Base-by-base conservation (phyloP, 1,140 invertebrate genomes). In the Drosophila lacteicornis region DNA sequence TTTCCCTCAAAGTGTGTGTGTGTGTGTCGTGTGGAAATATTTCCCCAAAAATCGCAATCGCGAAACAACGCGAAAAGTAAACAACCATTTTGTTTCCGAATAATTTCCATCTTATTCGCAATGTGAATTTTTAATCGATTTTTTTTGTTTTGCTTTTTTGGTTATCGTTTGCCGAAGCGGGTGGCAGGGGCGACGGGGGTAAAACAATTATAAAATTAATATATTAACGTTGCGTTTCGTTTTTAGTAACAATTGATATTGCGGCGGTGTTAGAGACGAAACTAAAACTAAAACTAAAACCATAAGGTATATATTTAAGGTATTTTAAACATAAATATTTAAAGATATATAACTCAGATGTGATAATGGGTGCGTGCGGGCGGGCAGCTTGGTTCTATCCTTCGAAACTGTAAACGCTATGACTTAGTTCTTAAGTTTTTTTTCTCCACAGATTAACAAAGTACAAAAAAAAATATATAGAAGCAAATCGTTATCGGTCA, bases 371-470 rank as follows among this genome's bases (percentile, higher is more conserved):
- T 66, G 57, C 68, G 33, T 55, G 33, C 13, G 51, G 33, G 51
- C 51, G 47, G 56, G 55, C 46, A 27, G 33, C 65, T 25, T 67
- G 58, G 59, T 46, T 49, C 4, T 33, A 36, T 33, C 19, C 11
- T 43, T 25, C n/a, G 13, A 19, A 73, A 49, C 30, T 84, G 75
- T 88, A 90, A 84, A 84, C 66, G 36, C 81, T 88, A 88, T 88
- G 85, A 88, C 85, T 88, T 88, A 88, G 85, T 82, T 90, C 59
- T 85, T 90, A 86, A 53, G 61, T 74, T 61, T 11, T 61, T 11
- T 42, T 86, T 66, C 59, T 69, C 49, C 76, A 74, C 67, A 53
- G 69, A 78, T 70, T 78, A 47, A 63, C 59, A 75, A 65, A 69
- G 50, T 55, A 42, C 50, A 68, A 50, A 62, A 38, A 45, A 66